These are phyloP conservation scores for Aphelenchoides bicaudatus DNA, from an alignment of 2,888 invertebrate species.

Conservation along the genomic window DNA sequence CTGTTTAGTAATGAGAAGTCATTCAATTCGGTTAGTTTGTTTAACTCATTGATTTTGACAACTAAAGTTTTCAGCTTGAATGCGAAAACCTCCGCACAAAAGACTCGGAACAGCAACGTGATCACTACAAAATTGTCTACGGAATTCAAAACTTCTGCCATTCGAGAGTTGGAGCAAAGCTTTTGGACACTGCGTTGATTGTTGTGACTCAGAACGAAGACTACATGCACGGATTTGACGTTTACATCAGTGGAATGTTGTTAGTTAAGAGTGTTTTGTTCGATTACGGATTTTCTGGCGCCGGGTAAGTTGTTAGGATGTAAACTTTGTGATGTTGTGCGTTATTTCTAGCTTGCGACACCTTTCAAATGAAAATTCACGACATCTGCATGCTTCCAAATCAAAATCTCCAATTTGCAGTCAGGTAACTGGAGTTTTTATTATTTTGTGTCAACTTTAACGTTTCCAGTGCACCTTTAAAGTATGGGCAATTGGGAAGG, in stretches of 20 bases:
- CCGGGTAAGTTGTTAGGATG: neutral
- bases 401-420: conserved; percentile 3
- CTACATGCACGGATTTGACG: conserved; percentile 7
- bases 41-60: neutral
- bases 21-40: neutral
- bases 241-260: conserved; percentile 12
- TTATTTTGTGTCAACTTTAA: neutral
- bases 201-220: neutral
- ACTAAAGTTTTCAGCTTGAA: conserved; percentile 5
- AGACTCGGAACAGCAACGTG: conserved; percentile 15
- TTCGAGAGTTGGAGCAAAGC: neutral
- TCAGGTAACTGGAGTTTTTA: neutral
- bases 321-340: neutral
- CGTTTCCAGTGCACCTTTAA: neutral
- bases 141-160: conserved; percentile 16
- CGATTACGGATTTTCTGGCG: conserved; percentile 6
- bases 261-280: conserved; percentile 1
- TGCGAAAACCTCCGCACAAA: conserved; percentile 14
- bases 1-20: neutral
- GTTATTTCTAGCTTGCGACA: conserved; percentile 8
- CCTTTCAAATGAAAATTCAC: conserved; percentile 4
- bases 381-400: conserved; percentile 8
- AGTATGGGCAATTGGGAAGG: neutral
- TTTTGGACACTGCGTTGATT: conserved; percentile 5
- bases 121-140: conserved; percentile 16